phyloP scores from a whole-genome alignment of 2,888 invertebrate genomes.

The Fragum whitleyi region DNA sequence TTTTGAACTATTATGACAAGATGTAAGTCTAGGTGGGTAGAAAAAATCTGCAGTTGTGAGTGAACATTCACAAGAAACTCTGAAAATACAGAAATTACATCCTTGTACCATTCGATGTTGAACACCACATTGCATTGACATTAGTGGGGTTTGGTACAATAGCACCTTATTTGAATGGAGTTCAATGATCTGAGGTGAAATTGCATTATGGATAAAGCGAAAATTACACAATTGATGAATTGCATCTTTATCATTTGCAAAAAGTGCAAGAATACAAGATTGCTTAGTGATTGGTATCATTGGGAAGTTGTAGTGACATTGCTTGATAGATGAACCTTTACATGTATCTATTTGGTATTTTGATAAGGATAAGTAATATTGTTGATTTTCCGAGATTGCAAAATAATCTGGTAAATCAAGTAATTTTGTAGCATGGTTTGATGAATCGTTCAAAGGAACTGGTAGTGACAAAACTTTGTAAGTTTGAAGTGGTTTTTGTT shows the following conservation, averaged over 20 bases:
- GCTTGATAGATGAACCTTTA: slow-evolving; percentile 3
- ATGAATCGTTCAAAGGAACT: slow-evolving; percentile 52
- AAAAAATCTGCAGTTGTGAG: slow-evolving; percentile 12
- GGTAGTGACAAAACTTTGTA: slow-evolving; percentile 44
- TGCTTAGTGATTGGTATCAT: slow-evolving; percentile 19
- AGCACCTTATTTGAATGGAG: slow-evolving; percentile 22
- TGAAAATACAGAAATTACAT: slow-evolving; percentile 29
- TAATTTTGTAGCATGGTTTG: slow-evolving; percentile 55
- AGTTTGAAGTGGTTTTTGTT: not conserved
- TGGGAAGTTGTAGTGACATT: slow-evolving; percentile 24
- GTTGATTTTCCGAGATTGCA: slow-evolving; percentile 40
- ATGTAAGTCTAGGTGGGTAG: not conserved
- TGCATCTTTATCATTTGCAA: slow-evolving; percentile 5
- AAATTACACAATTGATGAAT: slow-evolving; percentile 21
- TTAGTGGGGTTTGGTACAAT: slow-evolving; percentile 7
- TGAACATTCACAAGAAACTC: slow-evolving; percentile 22
- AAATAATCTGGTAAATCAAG: slow-evolving; percentile 40
- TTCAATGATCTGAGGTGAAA: slow-evolving; percentile 15
- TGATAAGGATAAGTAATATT: slow-evolving; percentile 37
- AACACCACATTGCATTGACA: slow-evolving; percentile 23
- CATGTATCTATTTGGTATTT: slow-evolving; percentile 26
- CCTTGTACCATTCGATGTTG: slow-evolving; percentile 32
- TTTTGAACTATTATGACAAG: slow-evolving; percentile 12
- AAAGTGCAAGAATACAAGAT: slow-evolving; percentile 25
- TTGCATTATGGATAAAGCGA: slow-evolving; percentile 32